Base-by-base conservation (phyloP, 1,140 invertebrate species). In the Panagrolaimus sp. region DNA sequence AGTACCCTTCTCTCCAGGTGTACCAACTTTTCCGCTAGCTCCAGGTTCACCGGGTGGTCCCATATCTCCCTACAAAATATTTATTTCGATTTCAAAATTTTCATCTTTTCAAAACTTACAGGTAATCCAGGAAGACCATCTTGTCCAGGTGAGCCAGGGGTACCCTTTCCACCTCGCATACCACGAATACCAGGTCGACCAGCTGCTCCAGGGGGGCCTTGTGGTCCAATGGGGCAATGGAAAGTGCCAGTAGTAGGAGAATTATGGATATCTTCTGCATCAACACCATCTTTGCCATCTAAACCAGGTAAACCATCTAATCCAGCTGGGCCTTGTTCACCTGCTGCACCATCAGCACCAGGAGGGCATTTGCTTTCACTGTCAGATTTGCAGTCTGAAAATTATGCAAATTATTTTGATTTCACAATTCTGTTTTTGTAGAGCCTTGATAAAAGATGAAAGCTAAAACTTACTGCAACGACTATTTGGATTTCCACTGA, bases 161-260 rank as follows among this genome's bases (percentile, higher is more conserved):
- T 57, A 16, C 74, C 74, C 53, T 63, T 77, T 9, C 75, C 75
- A 9, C 74, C 74, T 25, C 75, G 75, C 65, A 69, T 68, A 27
- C 74, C 74, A 47, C 75, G 66, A 45, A 68, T 51, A 25, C 74
- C 74, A n/a, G 74, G 74, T 42, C 66, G 25, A 25, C 74, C 74
- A n/a, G 74, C 71, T 20, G 64, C 31, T 51, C 62, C 62, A 23
- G 16, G 62, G 11, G 51, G 51, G 27, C 51, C 51, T 25, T 20
- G 20, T n/a, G 62, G 62, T 11, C 62, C 62, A 11, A 25, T 20
- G 1, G 51, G 51, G 51, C 51, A 75, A 27, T 20, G 16, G 62
- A 63, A 63, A 16, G 8, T 9, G 4, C 62, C 62, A 16, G 11
- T 31, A 42, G 62, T 16, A n/a, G 62, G 62, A 11, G 31, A n/a